Conservation (phyloP, 2,113 vertebrate species). For the Mus pahari region DNA sequence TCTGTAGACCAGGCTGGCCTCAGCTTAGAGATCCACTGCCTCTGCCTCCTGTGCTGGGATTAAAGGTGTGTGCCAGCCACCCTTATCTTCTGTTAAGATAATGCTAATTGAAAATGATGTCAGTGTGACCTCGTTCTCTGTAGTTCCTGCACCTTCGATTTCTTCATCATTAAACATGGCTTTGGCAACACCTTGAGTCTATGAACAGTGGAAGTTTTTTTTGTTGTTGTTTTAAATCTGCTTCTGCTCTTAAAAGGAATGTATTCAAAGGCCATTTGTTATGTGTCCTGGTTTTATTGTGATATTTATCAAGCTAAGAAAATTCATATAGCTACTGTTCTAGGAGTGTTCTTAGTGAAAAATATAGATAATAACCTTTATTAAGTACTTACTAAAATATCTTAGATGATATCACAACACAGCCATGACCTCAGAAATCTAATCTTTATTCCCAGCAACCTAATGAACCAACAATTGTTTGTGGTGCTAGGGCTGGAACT, state of each 20-base stretch:
- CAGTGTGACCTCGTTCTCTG: background rate
- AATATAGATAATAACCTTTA: conserved; percentile 10
- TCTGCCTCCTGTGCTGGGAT: background rate
- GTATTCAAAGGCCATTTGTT: background rate
- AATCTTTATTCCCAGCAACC: background rate
- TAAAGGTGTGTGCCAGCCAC: background rate
- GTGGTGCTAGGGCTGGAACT: background rate
- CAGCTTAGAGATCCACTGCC: background rate
- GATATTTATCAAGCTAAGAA: conserved; percentile 18
- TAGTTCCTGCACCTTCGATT: background rate
- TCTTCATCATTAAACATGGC: background rate
- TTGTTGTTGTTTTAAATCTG: background rate
- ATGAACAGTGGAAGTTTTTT: background rate
- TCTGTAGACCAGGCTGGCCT: background rate
- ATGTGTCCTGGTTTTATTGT: conserved; percentile 11
- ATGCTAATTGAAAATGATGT: background rate
- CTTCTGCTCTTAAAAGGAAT: conserved; percentile 22
- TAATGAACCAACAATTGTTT: background rate
- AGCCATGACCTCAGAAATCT: background rate
- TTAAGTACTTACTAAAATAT: conserved; percentile 19
- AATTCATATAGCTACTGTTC: background rate
- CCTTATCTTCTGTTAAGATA: background rate
- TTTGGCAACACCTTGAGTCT: background rate
- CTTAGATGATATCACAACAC: background rate
- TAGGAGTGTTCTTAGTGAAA: background rate